These are phyloP conservation scores for Asobara japonica DNA, from an alignment of 1,140 invertebrate species.

Conservation along the genomic window DNA sequence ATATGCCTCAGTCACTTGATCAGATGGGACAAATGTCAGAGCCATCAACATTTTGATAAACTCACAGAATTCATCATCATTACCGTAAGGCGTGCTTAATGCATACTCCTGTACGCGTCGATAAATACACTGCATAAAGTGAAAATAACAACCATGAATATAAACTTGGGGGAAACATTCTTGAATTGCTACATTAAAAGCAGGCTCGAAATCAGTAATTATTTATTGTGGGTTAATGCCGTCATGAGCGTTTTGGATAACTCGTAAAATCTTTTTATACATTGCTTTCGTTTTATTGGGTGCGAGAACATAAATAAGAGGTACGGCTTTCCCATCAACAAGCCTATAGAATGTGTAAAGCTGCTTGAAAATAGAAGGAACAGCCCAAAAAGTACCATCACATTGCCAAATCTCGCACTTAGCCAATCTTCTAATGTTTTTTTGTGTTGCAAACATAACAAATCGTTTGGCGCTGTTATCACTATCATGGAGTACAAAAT, in stretches of 20 bases:
- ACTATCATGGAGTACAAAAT: background rate
- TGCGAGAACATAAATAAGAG: background rate
- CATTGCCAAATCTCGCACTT: background rate
- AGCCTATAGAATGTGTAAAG: background rate
- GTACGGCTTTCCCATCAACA: background rate
- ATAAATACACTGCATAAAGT: conserved; percentile 34
- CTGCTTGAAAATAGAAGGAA: background rate
- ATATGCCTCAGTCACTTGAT: background rate
- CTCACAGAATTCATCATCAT: conserved; percentile 8
- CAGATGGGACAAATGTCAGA: conserved; percentile 9
- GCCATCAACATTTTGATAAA: conserved; percentile 7
- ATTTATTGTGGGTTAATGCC: background rate
- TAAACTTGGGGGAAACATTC: conserved; percentile 7
- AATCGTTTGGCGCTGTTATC: background rate
- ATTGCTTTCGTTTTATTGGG: background rate
- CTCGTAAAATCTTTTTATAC: background rate
- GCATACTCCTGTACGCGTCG: conserved; percentile 25
- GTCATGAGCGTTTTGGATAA: background rate
- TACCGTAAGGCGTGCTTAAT: background rate
- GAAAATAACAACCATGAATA: conserved; percentile 35
- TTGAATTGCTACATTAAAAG: conserved; percentile 16
- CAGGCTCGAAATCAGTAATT: conserved; percentile 28
- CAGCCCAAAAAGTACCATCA: background rate
- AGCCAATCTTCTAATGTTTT: background rate
- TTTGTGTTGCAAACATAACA: background rate